Base-by-base conservation (phyloP, 2,797 vertebrate species). In the Hoplostethus mediterraneus region DNA sequence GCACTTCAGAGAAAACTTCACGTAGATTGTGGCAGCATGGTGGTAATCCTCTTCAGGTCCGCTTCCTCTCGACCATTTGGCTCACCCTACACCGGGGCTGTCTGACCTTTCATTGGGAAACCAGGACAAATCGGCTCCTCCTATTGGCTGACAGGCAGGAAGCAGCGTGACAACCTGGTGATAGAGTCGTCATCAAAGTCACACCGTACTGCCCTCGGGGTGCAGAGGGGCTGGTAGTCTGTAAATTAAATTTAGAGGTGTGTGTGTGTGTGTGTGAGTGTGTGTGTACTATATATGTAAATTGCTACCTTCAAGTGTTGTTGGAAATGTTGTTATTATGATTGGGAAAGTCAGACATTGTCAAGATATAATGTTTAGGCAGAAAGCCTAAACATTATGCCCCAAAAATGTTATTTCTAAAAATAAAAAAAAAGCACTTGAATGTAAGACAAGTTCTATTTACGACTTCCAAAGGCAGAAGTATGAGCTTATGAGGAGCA, bases 381-480 rank as follows among this genome's bases (percentile, higher is more conserved):
- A n/a, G 40, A 14, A 68, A 31, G 12, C 7, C 16, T 17, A 51
- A 42, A 4, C 1, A n/a, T n/a, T n/a, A n/a, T n/a, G n/a, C n/a
- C n/a, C n/a, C n/a, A 4, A 33, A 4, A 33, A 33, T 0, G 4
- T 33, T 6, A 33, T 33, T 33, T 33, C 33, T 66, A 73, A 71
- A 67, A 65, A 38, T n/a, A 56, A 60, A 54, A 40, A 30, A 74
- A 72, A 76, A 40, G 62, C 73, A 74, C 73, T 68, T 52, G 38
- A 64, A 52, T 16, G 36, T 7, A 6, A 64, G 47, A 83, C 73
- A 84, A 83, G 63, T 28, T 42, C 48, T 67, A 75, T 82, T 75
- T 82, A 72, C 36, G 53, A 66, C 59, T 17, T 62, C 74, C 67
- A 75, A 81, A 81, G 47, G 40, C 25, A 17, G 30, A 53, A 67